A percentile compares a stretch with the other conserved stretches of the same genome.
Evolutionary conservation across 2,797 vertebrate genomes (phyloP).

Genomic region (Psittacula echo): DNA sequence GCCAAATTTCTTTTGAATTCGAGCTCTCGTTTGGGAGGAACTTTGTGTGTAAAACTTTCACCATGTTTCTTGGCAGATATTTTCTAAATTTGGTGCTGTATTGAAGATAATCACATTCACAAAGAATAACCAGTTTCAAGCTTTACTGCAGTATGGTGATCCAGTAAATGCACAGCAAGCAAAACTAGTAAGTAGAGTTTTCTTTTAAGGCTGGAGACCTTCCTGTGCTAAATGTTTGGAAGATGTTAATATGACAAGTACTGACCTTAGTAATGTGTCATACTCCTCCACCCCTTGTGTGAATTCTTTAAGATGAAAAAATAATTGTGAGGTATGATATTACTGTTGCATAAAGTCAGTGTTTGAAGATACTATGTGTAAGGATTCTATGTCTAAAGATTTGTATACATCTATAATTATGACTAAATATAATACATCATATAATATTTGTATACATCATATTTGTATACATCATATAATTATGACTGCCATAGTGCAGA

Average conservation of each 20-base stretch:
- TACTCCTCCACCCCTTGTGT: not conserved
- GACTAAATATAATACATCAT: not conserved
- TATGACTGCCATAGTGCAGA: not conserved
- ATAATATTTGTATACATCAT: too few species aligned
- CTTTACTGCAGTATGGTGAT: slow-evolving; percentile 94
- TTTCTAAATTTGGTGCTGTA: slow-evolving; percentile 98
- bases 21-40: not conserved
- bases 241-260: not conserved
- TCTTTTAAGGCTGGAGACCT: not conserved
- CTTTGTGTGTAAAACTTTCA: slow-evolving; percentile 13
- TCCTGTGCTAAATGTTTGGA: not conserved
- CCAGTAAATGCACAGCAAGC: slow-evolving; percentile 94
- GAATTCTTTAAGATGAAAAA: not conserved
- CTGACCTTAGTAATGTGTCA: not conserved
- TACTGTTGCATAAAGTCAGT: not conserved
- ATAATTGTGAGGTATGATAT: not conserved
- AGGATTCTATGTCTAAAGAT: not conserved
- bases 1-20: slow-evolving; percentile 15
- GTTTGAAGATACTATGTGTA: not conserved
- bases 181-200: slow-evolving; percentile 87
- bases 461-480: too few species aligned
- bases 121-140: slow-evolving; percentile 99
- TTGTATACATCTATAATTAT: not conserved
- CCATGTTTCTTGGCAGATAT: slow-evolving; percentile 86
- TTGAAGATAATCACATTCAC: slow-evolving; percentile 99